Conservation (phyloP, 2,113 vertebrate species). For the Pogonocichla stellata region DNA sequence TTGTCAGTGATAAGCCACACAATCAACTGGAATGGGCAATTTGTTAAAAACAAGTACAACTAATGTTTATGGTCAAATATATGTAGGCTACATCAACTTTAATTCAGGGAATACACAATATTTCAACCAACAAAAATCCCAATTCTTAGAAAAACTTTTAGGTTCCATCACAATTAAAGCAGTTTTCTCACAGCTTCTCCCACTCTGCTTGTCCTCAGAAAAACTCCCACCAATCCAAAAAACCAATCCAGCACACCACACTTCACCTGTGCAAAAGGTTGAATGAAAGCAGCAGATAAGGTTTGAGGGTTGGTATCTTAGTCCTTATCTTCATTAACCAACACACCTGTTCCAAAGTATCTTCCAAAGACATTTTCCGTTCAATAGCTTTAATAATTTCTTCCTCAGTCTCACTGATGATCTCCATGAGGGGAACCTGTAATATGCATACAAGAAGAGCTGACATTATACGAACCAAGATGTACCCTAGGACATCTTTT, state of each 20-base stretch:
- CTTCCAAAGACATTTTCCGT: constrained; percentile 72
- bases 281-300: neutral
- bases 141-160: neutral
- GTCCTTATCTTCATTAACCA: neutral
- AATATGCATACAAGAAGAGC: neutral
- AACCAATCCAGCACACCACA: neutral
- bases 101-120: neutral
- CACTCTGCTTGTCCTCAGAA: neutral
- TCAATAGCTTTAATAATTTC: constrained; percentile 69
- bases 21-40: neutral
- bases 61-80: neutral
- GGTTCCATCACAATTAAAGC: neutral
- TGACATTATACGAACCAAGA: neutral
- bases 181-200: neutral
- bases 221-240: neutral
- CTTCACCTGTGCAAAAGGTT: neutral
- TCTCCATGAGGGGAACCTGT: constrained; percentile 73
- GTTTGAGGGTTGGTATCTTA: neutral
- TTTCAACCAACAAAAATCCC: neutral
- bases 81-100: neutral
- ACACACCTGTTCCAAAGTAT: constrained; percentile 78
- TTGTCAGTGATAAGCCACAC: neutral
- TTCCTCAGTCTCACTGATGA: constrained; percentile 75
- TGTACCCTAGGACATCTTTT: neutral
- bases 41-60: neutral